Evolutionary conservation across 2,113 vertebrate species (phyloP).

Genomic region (Zosterops lateralis): DNA sequence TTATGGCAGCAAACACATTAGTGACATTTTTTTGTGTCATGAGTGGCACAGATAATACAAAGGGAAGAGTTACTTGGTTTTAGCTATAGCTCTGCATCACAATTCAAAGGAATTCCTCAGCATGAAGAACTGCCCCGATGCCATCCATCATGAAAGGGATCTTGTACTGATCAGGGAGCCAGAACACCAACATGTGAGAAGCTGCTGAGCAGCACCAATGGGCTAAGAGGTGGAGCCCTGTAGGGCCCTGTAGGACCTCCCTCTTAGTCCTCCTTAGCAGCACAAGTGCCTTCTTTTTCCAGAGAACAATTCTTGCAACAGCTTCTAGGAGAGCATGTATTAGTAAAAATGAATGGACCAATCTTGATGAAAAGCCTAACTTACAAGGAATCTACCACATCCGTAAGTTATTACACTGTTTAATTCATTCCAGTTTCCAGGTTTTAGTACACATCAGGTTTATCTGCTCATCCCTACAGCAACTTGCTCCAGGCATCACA

Average conservation of each 20-base stretch:
- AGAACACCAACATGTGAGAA: accelerated
- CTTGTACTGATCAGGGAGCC: neutral
- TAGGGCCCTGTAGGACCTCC: neutral
- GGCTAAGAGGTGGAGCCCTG: neutral
- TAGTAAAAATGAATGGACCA: neutral
- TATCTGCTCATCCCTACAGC: neutral
- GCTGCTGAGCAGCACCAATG: neutral
- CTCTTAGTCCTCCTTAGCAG: neutral
- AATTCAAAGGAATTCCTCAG: neutral
- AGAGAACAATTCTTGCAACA: neutral
- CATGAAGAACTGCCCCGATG: neutral
- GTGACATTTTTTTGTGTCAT: neutral
- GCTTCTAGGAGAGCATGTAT: neutral
- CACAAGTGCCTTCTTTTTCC: neutral
- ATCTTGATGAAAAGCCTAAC: neutral
- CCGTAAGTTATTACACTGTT: neutral
- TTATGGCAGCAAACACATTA: neutral
- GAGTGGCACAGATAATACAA: neutral
- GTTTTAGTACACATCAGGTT: neutral
- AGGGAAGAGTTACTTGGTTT: neutral
- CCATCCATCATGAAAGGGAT: neutral
- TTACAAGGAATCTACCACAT: neutral
- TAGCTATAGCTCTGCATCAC: neutral
- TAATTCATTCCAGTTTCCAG: slow-evolving; percentile 3
- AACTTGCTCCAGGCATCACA: neutral